Conservation (phyloP, 2,797 vertebrate species). For the Petrocephalus sullivani region DNA sequence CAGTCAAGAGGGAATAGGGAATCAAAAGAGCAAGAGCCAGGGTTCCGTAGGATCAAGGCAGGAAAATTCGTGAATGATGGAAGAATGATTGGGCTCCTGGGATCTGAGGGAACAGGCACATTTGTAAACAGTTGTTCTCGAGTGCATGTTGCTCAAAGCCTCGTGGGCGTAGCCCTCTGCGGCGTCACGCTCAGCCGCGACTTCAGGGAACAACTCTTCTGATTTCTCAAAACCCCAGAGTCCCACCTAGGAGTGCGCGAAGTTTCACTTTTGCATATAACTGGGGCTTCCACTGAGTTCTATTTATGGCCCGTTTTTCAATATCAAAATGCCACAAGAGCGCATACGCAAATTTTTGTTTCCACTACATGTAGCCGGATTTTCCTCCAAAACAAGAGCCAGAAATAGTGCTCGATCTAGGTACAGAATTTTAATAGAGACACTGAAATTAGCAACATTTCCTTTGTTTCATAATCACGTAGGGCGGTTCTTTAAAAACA, state of each 20-base stretch:
- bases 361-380: background rate
- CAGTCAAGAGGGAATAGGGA: background rate
- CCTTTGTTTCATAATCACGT: background rate
- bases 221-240: background rate
- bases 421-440: background rate
- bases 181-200: background rate
- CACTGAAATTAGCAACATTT: background rate
- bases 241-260: background rate
- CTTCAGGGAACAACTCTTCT: background rate
- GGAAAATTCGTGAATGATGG: constrained; percentile 38
- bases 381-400: background rate
- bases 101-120: constrained; percentile 9
- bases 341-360: background rate
- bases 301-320: background rate
- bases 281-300: background rate
- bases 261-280: background rate
- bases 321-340: background rate
- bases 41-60: constrained; percentile 20
- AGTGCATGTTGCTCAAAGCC: background rate
- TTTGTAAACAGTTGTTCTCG: background rate
- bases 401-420: background rate
- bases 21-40: constrained; percentile 32
- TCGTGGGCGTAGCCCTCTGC: background rate
- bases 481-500: background rate
- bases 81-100: constrained; percentile 23